Evolutionary conservation across 2,113 vertebrate species (phyloP).

Genomic region (Nestor notabilis): DNA sequence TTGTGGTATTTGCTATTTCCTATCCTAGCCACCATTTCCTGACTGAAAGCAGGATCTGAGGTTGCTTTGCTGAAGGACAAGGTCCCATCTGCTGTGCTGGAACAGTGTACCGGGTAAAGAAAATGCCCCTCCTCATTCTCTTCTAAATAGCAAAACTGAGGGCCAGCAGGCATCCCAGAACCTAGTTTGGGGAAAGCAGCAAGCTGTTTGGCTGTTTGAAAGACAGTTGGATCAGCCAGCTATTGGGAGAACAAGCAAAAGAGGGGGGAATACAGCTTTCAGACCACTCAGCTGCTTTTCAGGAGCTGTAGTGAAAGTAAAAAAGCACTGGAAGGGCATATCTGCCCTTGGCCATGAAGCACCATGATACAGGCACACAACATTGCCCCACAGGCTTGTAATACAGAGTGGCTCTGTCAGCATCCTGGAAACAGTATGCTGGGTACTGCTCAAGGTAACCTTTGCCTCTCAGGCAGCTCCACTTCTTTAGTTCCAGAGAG

Average conservation of each 20-base stretch:
- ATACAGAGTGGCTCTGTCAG: background rate
- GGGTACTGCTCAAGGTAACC: background rate
- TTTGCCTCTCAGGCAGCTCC: background rate
- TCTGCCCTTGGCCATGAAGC: background rate
- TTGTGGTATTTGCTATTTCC: background rate
- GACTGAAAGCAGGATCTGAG: background rate
- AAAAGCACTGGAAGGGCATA: background rate
- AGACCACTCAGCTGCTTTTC: background rate
- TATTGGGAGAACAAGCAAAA: background rate
- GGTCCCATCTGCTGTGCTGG: constrained; percentile 47
- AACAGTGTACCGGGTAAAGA: background rate
- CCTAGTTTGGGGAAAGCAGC: background rate
- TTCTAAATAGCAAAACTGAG: background rate
- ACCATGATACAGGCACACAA: background rate
- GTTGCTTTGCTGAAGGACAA: constrained; percentile 31
- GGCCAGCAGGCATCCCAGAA: background rate
- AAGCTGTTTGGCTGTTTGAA: background rate
- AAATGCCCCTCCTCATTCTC: background rate
- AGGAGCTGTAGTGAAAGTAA: background rate
- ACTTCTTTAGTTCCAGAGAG: background rate
- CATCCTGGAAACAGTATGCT: background rate
- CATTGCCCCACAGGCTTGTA: background rate
- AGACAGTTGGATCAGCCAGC: background rate
- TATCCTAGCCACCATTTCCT: background rate
- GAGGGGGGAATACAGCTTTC: background rate